These are phyloP conservation scores for Salmo trutta DNA, from an alignment of 2,797 vertebrate species.

Conservation along the genomic window DNA sequence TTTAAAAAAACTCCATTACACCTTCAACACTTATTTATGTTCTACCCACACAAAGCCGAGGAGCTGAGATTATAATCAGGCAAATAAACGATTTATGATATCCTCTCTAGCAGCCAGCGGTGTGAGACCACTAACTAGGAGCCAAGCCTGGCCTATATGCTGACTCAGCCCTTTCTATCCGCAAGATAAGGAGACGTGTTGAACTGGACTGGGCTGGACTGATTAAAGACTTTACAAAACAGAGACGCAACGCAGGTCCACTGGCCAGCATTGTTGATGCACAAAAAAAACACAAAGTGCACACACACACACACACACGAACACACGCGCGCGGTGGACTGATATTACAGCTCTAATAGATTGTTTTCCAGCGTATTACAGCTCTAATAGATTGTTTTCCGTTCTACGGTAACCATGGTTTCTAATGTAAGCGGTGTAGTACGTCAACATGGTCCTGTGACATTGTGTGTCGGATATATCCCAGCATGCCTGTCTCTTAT, in stretches of 20 bases:
- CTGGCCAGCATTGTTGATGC: not conserved
- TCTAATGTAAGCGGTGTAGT: not conserved
- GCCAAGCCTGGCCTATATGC: not conserved
- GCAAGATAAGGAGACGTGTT: not conserved
- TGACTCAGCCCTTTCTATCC: not conserved
- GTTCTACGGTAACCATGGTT: not conserved
- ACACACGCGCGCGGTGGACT: not conserved
- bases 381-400: not conserved
- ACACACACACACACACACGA: not conserved
- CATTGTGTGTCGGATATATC: not conserved
- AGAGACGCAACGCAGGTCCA: not conserved
- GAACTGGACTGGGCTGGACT: not conserved
- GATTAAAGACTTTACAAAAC: not conserved
- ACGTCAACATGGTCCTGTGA: not conserved
- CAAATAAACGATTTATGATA: not conserved
- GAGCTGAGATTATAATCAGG: not conserved
- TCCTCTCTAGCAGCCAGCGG: not conserved
- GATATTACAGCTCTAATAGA: no score
- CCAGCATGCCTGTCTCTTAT: conserved; percentile 5
- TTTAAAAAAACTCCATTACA: not conserved
- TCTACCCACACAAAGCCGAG: not conserved
- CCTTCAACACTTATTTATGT: not conserved
- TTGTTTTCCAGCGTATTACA: not conserved
- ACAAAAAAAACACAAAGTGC: not conserved
- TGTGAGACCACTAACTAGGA: not conserved